Base-by-base conservation (phyloP, 2,797 vertebrate genomes). In the Petrocephalus sullivani region DNA sequence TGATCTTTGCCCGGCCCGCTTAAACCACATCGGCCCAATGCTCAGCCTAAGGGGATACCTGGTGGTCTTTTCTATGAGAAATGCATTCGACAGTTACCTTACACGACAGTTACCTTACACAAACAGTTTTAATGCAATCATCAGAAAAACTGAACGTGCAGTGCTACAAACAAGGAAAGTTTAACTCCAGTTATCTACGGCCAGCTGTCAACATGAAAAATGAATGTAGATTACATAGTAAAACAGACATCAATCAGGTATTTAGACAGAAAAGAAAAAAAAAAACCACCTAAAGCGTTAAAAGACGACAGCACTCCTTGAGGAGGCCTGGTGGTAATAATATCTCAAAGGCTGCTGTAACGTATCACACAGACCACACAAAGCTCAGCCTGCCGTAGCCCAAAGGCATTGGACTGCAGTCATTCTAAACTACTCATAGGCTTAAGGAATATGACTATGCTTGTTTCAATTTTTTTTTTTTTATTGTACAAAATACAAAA, bases 401-500 rank as follows among this genome's bases (percentile, higher is more conserved):
- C 61, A 67, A 67, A 23, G 64, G 64, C 64, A 71, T 37, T 71
- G 28, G 33, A 71, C 28, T 71, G 33, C 64, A 71, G 64, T 71
- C 2, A 14, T 71, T 6, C 64, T 71, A 71, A 71, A 71, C 64
- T 71, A 37, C 28, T 71, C 28, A 71, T 71, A 28, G 64, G 64
- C 64, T 71, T 71, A 71, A 71, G 64, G 64, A 71, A 71, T 71
- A 71, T 71, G 28, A 71, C 64, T 71, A 37, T 71, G 46, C 81
- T 51, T 54, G 81, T 83, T 83, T 53, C 9, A 83, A 83, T 83
- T 21, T 83, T 91, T 94, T 94, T 28, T 28, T 81, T 91, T 94
- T 94, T 94, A 95, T 95, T 95, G 94, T 93, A 95, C 95, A 96
- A 96, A 96, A 96, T 96, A 96, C 95, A 95, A 95, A 95, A 94